Percentiles rank a stretch among this genome's conserved stretches.
These are phyloP conservation scores for Orthosia gracilis DNA, from an alignment of 2,888 invertebrate species.

Conservation along the genomic window DNA sequence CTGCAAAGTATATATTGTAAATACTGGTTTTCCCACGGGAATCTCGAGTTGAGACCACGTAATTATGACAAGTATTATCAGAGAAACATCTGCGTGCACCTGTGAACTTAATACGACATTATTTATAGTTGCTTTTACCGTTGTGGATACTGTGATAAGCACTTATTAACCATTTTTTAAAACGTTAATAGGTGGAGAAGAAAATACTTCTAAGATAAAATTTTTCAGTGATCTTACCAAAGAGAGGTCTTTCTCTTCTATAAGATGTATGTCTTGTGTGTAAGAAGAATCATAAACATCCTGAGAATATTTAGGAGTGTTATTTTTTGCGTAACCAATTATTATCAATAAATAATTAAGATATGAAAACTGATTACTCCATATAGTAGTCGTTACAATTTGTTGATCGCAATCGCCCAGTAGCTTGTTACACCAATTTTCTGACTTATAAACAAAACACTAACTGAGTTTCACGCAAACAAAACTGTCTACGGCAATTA, in stretches of 20 bases:
- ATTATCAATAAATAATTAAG: conserved; percentile 24
- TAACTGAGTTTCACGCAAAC: conserved; percentile 47
- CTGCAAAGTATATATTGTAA: conserved; percentile 33
- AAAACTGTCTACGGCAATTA: conserved; percentile 48
- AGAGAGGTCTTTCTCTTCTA: too few relatives aligned
- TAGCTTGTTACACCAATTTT: conserved; percentile 51
- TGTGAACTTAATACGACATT: conserved; percentile 26
- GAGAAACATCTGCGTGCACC: conserved; percentile 28
- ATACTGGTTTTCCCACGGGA: conserved; percentile 56
- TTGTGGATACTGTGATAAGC: conserved; percentile 26
- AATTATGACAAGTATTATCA: conserved; percentile 54
- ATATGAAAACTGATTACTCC: conserved; percentile 40
- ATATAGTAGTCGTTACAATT: conserved; percentile 24
- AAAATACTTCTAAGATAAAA: not conserved
- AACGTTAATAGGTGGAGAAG: conserved; percentile 4
- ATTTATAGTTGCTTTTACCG: conserved; percentile 38
- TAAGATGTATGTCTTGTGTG: too few relatives aligned
- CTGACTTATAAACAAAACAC: conserved; percentile 41
- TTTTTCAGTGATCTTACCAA: not conserved
- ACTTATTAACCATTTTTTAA: conserved; percentile 16
- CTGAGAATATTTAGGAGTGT: not conserved
- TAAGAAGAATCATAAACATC: too few relatives aligned
- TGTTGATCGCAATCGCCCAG: conserved; percentile 30
- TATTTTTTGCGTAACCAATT: conserved; percentile 20
- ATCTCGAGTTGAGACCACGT: conserved; percentile 34